Evolutionary conservation across 2,113 vertebrate species (phyloP).

Genomic region (Pseudonaja textilis): DNA sequence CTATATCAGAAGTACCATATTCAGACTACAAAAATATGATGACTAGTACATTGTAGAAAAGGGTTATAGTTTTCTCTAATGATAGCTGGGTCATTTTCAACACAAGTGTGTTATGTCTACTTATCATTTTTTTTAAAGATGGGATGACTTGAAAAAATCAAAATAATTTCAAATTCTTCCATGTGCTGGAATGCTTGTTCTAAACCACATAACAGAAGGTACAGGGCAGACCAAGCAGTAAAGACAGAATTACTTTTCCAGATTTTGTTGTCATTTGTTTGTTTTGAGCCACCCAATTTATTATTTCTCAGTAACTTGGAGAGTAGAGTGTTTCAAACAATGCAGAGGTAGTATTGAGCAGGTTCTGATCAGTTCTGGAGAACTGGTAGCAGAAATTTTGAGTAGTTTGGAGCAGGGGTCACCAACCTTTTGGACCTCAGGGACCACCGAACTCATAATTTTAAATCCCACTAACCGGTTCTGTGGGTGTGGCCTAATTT

Average conservation of each 20-base stretch:
- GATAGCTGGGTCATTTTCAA: background rate
- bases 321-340: background rate
- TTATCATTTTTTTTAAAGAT: background rate
- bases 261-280: background rate
- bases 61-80: background rate
- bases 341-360: background rate
- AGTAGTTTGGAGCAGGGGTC: no score
- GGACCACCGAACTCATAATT: no score
- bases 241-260: background rate
- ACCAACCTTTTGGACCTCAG: no score
- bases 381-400: no score
- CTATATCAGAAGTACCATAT: background rate
- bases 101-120: background rate
- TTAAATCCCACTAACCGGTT: no score
- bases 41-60: background rate
- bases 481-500: no score
- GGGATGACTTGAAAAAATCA: background rate
- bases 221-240: background rate
- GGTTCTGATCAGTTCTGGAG: no score
- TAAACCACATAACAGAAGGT: background rate
- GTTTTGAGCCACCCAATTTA: background rate
- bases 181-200: background rate
- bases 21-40: background rate
- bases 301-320: background rate
- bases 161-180: background rate